Evolutionary conservation across 2,888 invertebrate genomes (phyloP), one percentile per base, ranked within the genome.

Genomic region (Eupelmus urozonus): DNA sequence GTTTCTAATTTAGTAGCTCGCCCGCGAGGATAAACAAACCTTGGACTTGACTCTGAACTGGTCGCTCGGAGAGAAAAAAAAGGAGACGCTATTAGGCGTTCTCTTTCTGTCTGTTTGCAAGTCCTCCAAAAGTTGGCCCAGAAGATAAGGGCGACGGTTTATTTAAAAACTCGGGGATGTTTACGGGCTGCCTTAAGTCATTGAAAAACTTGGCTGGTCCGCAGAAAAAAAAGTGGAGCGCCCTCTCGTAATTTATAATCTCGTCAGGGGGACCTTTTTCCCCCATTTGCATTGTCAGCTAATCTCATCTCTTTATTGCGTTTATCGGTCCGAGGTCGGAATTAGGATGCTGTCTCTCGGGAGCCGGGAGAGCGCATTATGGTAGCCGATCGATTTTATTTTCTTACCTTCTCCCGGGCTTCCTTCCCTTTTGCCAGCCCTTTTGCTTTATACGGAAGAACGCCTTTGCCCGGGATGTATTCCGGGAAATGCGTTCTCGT

Each of bases 41-140:
- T 79, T 81, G 82, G 81, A 81, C 85, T 83, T 82, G 84, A 83
- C 85, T 82, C 51, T 34, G 34, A 34, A 9, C 34, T 5, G 34
- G 3, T 34, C 34, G 3, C 34, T 34, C 9, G 34, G 9, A 34
- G 9, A 34, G 9, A 34, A 34, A 34, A 34, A 34, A 34, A 34
- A 34, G 5, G 34, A 34, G 9, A 34, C 9, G 34, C 9, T 34
- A 5, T 9, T 34, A 34, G 3, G 3, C 34, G 3, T 34, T 34
- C 34, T 34, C 9, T 34, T n/a, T n/a, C n/a, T n/a, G 9, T 34
- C 9, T 34, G 34, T 34, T 34, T 34, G 5, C 34, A 34, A 34
- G 16, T 16, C 49, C 49, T 2, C 49, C 7, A 49, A 49, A n/a
- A 11, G 49, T 34, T n/a, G 7, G 7, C 49, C 5, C 11, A 42